Evolutionary conservation across 2,113 vertebrate genomes (phyloP), one percentile per base, ranked within the genome.

Genomic region (Corythornis madagascariensis): DNA sequence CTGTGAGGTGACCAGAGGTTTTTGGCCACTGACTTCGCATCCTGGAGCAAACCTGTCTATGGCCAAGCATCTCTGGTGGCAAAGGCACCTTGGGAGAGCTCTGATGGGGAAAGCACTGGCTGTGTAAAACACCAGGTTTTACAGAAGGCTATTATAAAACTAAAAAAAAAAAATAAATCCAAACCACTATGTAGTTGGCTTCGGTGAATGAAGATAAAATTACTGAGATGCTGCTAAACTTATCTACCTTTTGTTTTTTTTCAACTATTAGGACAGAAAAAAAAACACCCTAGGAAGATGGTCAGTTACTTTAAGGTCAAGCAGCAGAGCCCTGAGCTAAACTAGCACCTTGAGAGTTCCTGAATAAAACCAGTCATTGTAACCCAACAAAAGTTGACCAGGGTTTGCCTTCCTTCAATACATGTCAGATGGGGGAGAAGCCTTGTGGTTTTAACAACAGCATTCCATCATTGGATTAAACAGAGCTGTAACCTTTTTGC

Each of bases 231-330:
- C 61, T 69, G 83, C 75, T 95, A 80, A 38, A 43, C 17, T 82
- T 87, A 69, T 93, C 77, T 90, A 33, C 38, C 60, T 88, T 86
- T 73, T 72, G 84, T 47, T 33, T 86, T 73, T 72, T 86, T 50
- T 33, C 81, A 91, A 91, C 29, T 73, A 56, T 33, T 65, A 55
- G 10, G 16, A 4, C 21, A 45, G 38, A 38, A 64, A 88, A 72
- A 80, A 35, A 52, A 35, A 24, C 95, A 92, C 89, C 97, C 74
- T 92, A 98, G 98, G 98, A 99, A 98, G 98, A 96, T 88, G 98
- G 98, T 98, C 99, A 98, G 98, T 98, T 97, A 98, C 97, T 97
- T 97, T 98, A 97, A 98, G 98, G 98, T 98, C 98, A 88, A 98
- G 96, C 96, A 97, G 94, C 88, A 96, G 88, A 97, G 96, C 91